Conservation (phyloP, 2,797 vertebrate species). For the Acrocephalus scirpaceus region DNA sequence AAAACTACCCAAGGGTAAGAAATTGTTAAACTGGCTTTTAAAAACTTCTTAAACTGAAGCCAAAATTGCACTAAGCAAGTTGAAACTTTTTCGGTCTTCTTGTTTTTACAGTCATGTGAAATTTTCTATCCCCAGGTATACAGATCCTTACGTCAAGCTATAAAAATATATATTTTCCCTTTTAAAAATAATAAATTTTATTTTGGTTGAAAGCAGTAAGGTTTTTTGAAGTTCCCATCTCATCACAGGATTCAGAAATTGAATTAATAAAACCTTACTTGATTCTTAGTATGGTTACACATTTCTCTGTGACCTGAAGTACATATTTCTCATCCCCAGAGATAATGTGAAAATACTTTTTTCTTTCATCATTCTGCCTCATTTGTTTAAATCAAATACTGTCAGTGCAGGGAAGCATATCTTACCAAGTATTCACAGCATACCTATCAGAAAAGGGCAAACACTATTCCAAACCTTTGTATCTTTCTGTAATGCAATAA, state of each 20-base stretch:
- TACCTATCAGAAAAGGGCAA: background rate
- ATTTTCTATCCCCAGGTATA: background rate
- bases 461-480: background rate
- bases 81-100: background rate
- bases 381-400: background rate
- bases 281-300: background rate
- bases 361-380: background rate
- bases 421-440: background rate
- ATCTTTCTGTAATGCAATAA: background rate
- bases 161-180: background rate
- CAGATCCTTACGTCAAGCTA: background rate
- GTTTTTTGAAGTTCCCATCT: background rate
- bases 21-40: background rate
- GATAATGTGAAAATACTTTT: background rate
- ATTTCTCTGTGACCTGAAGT: background rate
- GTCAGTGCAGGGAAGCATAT: background rate
- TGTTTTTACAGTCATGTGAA: background rate
- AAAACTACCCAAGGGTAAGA: conserved; percentile 19
- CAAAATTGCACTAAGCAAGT: background rate
- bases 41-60: background rate
- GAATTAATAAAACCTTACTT: background rate
- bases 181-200: background rate
- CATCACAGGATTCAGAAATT: background rate
- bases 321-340: background rate
- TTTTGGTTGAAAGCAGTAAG: background rate